Percentiles rank a stretch among this genome's conserved stretches.
Evolutionary conservation across 2,113 vertebrate genomes (phyloP).

Genomic region (Seriola dumerili): DNA sequence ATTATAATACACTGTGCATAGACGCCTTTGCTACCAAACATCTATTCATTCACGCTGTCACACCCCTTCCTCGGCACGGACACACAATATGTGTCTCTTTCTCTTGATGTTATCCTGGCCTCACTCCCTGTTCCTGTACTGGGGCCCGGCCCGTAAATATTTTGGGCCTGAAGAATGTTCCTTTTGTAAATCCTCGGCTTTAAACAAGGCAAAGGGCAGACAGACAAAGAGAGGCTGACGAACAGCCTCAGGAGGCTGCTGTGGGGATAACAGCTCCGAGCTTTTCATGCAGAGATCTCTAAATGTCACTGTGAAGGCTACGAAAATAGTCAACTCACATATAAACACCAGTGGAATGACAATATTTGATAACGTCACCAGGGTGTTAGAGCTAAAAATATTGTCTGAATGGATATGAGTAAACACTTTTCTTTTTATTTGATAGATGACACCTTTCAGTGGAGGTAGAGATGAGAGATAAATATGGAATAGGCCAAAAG

Average conservation of each 20-base stretch:
- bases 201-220: slow-evolving; percentile 71
- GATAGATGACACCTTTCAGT: background rate
- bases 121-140: slow-evolving; percentile 68
- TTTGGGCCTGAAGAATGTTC: slow-evolving; percentile 78
- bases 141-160: slow-evolving; percentile 75
- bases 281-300: slow-evolving; percentile 50
- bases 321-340: slow-evolving; percentile 33
- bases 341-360: slow-evolving; percentile 33
- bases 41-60: slow-evolving; percentile 35
- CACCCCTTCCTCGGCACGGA: slow-evolving; percentile 55
- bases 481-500: background rate
- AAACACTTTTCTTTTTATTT: slow-evolving; percentile 24
- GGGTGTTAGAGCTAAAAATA: background rate
- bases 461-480: background rate
- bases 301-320: slow-evolving; percentile 59
- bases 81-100: slow-evolving; percentile 54
- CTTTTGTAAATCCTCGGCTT: slow-evolving; percentile 75
- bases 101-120: slow-evolving; percentile 67
- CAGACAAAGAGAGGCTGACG: slow-evolving; percentile 47
- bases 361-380: slow-evolving; percentile 33
- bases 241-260: slow-evolving; percentile 26
- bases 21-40: slow-evolving; percentile 27
- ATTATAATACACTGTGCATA: slow-evolving; percentile 1
- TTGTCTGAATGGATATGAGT: slow-evolving; percentile 17
- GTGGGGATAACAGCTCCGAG: slow-evolving; percentile 37